A percentile compares a stretch with the other conserved stretches of the same genome.
These are phyloP conservation scores for Malurus alboscapulatus DNA, from an alignment of 2,113 vertebrate species.

Conservation along the genomic window DNA sequence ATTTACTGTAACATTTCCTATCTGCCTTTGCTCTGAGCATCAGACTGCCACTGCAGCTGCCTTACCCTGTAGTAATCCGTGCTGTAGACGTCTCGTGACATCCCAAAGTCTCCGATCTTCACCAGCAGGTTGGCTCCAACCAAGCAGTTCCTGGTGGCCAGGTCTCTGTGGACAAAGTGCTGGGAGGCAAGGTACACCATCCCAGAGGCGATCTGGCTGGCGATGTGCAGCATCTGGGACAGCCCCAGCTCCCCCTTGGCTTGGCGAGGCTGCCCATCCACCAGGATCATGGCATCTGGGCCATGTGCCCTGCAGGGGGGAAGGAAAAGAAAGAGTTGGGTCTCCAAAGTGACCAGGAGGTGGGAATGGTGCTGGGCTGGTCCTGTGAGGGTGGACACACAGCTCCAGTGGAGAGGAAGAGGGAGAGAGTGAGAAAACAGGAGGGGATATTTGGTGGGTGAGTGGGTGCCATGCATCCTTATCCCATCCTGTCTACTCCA, in stretches of 20 bases:
- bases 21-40: conserved; percentile 2
- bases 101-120: conserved; percentile 98
- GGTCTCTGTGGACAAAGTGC: conserved; percentile 98
- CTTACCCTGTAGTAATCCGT: conserved; percentile 99
- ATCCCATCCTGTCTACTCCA: not conserved
- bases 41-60: not conserved
- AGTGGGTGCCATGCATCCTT: not conserved
- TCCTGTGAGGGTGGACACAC: not conserved
- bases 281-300: conserved; percentile 94
- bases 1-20: not conserved
- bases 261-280: conserved; percentile 94
- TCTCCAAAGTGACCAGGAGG: not conserved
- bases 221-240: conserved; percentile 98
- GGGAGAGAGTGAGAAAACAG: not conserved
- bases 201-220: conserved; percentile 93
- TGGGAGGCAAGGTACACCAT: conserved; percentile 97
- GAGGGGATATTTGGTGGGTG: not conserved
- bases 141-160: conserved; percentile 97
- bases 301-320: conserved; percentile 87
- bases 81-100: conserved; percentile 99
- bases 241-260: conserved; percentile 92
- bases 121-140: conserved; percentile 94
- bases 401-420: not conserved
- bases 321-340: not conserved
- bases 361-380: not conserved